Conservation (phyloP, 2,888 invertebrate species). For the Dicyrtomina minuta region DNA sequence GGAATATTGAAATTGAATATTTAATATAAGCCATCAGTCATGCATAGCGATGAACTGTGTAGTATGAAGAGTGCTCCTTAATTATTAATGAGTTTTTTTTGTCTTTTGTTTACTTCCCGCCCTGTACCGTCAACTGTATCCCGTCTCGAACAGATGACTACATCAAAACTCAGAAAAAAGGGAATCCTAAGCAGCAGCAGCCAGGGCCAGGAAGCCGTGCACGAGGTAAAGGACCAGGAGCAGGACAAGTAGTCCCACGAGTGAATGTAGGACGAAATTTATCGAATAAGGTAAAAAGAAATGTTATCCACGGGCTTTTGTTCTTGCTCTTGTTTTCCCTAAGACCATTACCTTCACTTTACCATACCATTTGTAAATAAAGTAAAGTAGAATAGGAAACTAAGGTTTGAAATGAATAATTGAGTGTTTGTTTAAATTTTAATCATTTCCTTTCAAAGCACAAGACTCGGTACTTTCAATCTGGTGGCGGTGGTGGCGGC, state of each 20-base stretch:
- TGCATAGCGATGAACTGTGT: too few species aligned
- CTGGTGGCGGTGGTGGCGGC: background rate
- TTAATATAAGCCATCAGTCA: too few species aligned
- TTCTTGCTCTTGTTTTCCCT: too few species aligned
- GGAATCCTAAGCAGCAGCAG: background rate
- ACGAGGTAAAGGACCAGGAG: background rate
- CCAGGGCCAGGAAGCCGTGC: background rate
- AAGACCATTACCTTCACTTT: too few species aligned
- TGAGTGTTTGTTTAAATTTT: background rate
- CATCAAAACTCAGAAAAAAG: conserved; percentile 12
- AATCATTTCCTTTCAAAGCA: background rate
- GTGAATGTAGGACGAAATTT: background rate
- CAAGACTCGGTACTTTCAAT: background rate
- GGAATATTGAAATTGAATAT: too few species aligned
- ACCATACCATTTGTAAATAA: too few species aligned
- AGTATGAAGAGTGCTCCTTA: too few species aligned
- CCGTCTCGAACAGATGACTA: conserved; percentile 14
- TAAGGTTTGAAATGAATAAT: background rate
- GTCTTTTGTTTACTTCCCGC: too few species aligned
- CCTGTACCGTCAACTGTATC: too few species aligned
- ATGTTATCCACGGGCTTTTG: too few species aligned
- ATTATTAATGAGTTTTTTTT: too few species aligned
- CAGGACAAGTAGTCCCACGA: background rate
- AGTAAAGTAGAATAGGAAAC: too few species aligned
- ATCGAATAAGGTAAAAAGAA: background rate